Evolutionary conservation across 2,113 vertebrate species (phyloP), one percentile per base, ranked within the genome.

Genomic region (Baryphthengus martii): DNA sequence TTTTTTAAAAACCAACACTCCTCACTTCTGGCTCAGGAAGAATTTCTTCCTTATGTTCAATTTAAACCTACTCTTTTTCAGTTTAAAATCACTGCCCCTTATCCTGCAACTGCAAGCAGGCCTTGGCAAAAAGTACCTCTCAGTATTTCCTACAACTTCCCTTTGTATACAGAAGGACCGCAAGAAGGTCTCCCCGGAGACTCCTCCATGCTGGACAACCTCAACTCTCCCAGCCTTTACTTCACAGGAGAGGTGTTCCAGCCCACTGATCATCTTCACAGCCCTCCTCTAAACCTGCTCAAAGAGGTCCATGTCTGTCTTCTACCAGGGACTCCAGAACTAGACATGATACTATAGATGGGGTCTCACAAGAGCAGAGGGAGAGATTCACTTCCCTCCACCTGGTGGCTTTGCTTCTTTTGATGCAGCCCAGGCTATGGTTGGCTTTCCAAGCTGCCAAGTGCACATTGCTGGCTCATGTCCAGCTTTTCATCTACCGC

Each of bases 391-490:
- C 21, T 68, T 15, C 17, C 39, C 40, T 61, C 8, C 2, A 58
- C 31, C 37, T 35, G 14, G 37, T 58, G 24, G 42, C 44, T 28
- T n/a, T 3, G 1, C 3, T 77, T 50, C 23, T 65, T 72, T 91
- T 79, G 11, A 53, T 31, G 31, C 6, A 40, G 47, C 21, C 42
- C 58, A 72, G 39, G 13, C 58, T 18, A 62, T 7, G 14, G 25
- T 1, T 40, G 17, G 18, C 24, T 49, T 76, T 61, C 72, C 44
- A n/a, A 31, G 21, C n/a, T 86, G 44, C 52, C 52, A 72, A 25
- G 50, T 1, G 0, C 16, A 45, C n/a, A 17, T 9, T 77, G 15
- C 11, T 3, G 6, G 37, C 0, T 8, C 25, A 56, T 4, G 47
- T 23, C 17, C n/a, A 23, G 19, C 39, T 89, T 72, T 84, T 68